Conservation (phyloP, 2,888 invertebrate genomes). For the Ichneumoninae sp. region DNA sequence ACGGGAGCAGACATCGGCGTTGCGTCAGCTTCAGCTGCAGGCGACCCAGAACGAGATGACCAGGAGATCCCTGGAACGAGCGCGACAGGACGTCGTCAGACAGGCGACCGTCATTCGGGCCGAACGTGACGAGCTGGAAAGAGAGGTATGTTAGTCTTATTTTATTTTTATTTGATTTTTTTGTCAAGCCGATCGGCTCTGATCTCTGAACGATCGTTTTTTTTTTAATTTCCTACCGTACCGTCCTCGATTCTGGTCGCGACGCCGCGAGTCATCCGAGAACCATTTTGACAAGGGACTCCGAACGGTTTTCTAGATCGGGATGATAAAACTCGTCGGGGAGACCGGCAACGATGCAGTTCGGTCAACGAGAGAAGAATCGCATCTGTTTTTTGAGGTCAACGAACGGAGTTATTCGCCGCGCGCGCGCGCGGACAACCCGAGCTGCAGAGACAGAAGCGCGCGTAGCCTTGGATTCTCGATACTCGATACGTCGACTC, state of each 20-base stretch:
- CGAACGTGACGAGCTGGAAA: constrained; percentile 86
- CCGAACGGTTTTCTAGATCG: constrained; percentile 7
- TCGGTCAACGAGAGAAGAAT: constrained; percentile 17
- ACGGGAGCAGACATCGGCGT: constrained; percentile 77
- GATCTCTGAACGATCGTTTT: constrained; percentile 1
- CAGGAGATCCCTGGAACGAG: constrained; percentile 86
- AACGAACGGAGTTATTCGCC: constrained; percentile 53
- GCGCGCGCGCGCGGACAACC: constrained; percentile 11
- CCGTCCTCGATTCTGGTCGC: constrained; percentile 11
- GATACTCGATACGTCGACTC: constrained; percentile 54
- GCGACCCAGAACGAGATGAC: constrained; percentile 86
- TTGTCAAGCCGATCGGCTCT: not conserved
- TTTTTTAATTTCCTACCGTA: not conserved
- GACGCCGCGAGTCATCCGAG: constrained; percentile 27
- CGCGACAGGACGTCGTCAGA: constrained; percentile 87
- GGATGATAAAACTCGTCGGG: not conserved
- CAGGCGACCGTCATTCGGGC: constrained; percentile 87
- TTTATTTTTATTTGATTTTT: constrained; percentile 20
- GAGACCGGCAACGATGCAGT: not conserved
- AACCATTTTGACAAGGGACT: constrained; percentile 19
- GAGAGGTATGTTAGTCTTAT: constrained; percentile 84
- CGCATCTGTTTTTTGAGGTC: constrained; percentile 47
- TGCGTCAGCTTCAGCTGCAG: constrained; percentile 86
- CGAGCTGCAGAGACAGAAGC: constrained; percentile 21
- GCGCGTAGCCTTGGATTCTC: constrained; percentile 21